phyloP scores from a whole-genome alignment of 2,888 invertebrate species.

The Ditula angustiorana region DNA sequence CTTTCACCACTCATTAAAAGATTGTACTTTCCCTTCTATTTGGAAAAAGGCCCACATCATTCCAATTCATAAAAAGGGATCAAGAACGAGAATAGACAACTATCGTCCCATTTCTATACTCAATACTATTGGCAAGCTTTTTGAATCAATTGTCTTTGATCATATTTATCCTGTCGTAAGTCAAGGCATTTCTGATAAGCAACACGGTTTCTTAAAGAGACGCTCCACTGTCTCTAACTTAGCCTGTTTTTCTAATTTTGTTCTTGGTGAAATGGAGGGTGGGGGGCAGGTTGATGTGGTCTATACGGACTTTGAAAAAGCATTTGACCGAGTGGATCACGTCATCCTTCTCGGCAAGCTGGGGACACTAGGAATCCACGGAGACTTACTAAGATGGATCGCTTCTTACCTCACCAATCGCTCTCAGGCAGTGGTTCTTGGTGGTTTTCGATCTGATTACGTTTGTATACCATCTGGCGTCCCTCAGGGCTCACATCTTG shows the following conservation, averaged over 20 bases:
- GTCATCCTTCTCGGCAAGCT: conserved; percentile 38
- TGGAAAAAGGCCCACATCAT: conserved; percentile 13
- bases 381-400: conserved; percentile 39
- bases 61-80: conserved; percentile 3
- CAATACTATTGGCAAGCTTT: no score
- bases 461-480: conserved; percentile 37
- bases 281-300: conserved; percentile 40
- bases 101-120: conserved; percentile 2
- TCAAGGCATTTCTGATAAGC: not conserved
- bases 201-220: not conserved
- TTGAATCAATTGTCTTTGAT: not conserved
- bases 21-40: not conserved
- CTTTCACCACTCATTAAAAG: not conserved
- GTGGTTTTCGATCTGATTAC: conserved; percentile 34
- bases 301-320: conserved; percentile 39
- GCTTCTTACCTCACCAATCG: conserved; percentile 40
- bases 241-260: not conserved
- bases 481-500: conserved; percentile 39
- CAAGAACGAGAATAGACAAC: not conserved
- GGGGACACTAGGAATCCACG: conserved; percentile 34
- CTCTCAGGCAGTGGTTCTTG: conserved; percentile 36
- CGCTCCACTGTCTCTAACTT: conserved; percentile 2
- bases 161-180: not conserved
- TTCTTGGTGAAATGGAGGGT: conserved; percentile 26
- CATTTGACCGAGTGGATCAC: conserved; percentile 39